Percentiles rank a stretch among this genome's conserved stretches.
Conservation (phyloP, 2,113 vertebrate species). For the Larimichthys polyactis region DNA sequence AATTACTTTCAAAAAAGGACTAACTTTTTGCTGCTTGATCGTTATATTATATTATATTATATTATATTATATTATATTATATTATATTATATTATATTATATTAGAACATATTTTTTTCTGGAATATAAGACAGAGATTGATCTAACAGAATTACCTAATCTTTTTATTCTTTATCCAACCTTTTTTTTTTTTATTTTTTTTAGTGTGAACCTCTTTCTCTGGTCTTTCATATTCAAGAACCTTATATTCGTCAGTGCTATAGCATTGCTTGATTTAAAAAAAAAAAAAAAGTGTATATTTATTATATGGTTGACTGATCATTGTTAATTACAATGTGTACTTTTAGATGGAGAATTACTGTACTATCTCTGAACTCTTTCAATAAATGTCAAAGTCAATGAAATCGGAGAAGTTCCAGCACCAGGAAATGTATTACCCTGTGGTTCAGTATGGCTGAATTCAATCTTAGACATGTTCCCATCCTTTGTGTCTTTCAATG, state of each 20-base stretch:
- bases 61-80: conserved; percentile 35
- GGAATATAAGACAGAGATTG: not conserved
- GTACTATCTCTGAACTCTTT: not conserved
- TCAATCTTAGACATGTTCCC: not conserved
- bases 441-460: not conserved
- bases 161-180: not conserved
- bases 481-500: not conserved
- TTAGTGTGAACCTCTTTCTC: not conserved
- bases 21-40: not conserved
- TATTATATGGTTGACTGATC: conserved; percentile 28
- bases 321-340: conserved; percentile 26
- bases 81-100: conserved; percentile 10
- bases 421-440: not conserved
- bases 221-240: not conserved
- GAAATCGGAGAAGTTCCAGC: not conserved
- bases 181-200: not conserved
- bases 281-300: not conserved
- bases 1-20: conserved; percentile 23
- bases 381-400: conserved; percentile 30
- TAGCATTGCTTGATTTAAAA: not conserved
- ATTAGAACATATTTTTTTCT: not conserved
- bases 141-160: not conserved
- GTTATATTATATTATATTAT: conserved; percentile 19
- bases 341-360: not conserved
- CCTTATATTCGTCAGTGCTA: not conserved